Evolutionary conservation across 2,888 invertebrate genomes (phyloP).

Genomic region (Drosophila incognita): DNA sequence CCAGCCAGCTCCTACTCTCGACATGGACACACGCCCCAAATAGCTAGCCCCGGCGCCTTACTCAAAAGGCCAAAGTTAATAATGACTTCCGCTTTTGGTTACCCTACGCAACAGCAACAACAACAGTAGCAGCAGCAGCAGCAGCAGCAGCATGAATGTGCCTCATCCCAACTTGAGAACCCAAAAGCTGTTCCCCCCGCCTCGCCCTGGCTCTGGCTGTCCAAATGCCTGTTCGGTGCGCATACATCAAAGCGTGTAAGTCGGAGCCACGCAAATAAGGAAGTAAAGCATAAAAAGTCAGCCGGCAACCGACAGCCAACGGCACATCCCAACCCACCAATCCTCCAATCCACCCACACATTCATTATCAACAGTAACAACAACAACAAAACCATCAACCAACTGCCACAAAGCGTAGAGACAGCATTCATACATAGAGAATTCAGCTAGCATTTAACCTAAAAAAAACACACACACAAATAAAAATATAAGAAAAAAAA

Average conservation of each 20-base stretch:
- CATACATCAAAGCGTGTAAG: conserved; percentile 78
- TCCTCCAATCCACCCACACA: conserved; percentile 50
- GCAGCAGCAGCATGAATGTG: conserved; percentile 24
- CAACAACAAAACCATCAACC: conserved; percentile 42
- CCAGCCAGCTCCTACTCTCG: conserved; percentile 18
- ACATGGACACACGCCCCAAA: conserved; percentile 39
- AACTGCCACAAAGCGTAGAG: conserved; percentile 14
- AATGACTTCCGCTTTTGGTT: conserved; percentile 79
- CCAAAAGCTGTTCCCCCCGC: conserved; percentile 8
- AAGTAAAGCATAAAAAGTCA: conserved; percentile 77
- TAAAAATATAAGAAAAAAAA: conserved; percentile 37
- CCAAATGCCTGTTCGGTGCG: conserved; percentile 70
- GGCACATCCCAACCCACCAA: conserved; percentile 41
- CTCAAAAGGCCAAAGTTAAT: conserved; percentile 76
- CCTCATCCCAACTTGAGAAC: conserved; percentile 4
- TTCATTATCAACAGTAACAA: conserved; percentile 69
- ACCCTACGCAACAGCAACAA: conserved; percentile 69
- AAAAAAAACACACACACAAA: conserved; percentile 34
- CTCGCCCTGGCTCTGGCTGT: conserved; percentile 30
- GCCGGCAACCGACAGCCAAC: conserved; percentile 46
- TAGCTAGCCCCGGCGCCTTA: conserved; percentile 43
- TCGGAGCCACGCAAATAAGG: conserved; percentile 71
- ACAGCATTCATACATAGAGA: conserved; percentile 63
- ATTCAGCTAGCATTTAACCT: conserved; percentile 69
- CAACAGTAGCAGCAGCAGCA: conserved; percentile 53